Base-by-base conservation (phyloP, 2,888 invertebrate genomes). In the Drosophila helvetica region DNA sequence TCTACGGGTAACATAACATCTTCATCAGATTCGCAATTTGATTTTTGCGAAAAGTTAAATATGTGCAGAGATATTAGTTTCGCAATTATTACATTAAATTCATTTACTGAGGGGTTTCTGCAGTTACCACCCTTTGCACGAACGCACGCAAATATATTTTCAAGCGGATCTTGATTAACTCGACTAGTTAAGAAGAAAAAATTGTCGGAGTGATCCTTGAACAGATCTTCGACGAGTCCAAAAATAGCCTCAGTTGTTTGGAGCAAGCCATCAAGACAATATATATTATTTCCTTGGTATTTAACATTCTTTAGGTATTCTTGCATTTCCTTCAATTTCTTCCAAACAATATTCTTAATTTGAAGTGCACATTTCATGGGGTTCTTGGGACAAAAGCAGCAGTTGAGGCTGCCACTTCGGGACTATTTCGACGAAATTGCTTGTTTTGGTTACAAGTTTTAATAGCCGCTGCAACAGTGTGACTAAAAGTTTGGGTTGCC, bases 1-100 rank as follows among this genome's bases (percentile, higher is more conserved):
- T 43, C 54, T 54, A 43, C 52, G 12, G 27, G 52, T 38, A 27
- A 52, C 33, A 52, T 52, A 52, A 43, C n/a, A 43, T 43, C 43
- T n/a, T 43, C 43, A 43, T 43, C 43, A 3, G 43, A 43, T 15
- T 43, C 43, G 15, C 43, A 43, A 43, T 43, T 43, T 15, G 43
- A 15, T n/a, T 43, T 43, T 43, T 43, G 43, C 6, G 43, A 43
- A 43, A 43, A 10, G 6, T 43, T 10, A 43, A 43, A 43, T n/a
- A 43, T 43, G 43, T 43, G 43, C 43, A 46, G 9, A 46, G 10
- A 46, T 27, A 48, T 50, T 8, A 48, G 48, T 22, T 25, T 48
- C 8, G 25, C 48, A 48, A 48, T 48, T 25, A 48, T 48, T 22
- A n/a, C 22, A 48, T 25, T 48, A 25, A 48, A 48, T 48, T 48